Evolutionary conservation across 2,113 vertebrate genomes (phyloP).

Genomic region (Puntigrus tetrazona): DNA sequence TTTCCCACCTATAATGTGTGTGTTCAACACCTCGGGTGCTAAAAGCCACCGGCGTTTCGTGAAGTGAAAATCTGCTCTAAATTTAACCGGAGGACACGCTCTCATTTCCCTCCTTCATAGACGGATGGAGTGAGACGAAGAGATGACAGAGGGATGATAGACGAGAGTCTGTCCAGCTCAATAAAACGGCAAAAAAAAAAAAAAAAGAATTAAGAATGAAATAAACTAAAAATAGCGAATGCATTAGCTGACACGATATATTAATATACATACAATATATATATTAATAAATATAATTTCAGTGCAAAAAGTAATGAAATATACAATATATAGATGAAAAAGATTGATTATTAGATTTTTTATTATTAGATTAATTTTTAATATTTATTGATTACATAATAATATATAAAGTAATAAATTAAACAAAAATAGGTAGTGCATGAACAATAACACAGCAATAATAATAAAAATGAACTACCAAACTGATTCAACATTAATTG

Average conservation of each 20-base stretch:
- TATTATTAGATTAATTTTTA: no score
- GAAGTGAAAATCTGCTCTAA: slow-evolving; percentile 43
- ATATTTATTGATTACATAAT: no score
- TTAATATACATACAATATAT: no score
- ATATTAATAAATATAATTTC: no score
- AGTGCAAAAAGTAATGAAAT: no score
- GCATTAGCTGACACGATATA: background rate
- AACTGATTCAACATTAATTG: no score
- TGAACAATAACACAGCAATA: no score
- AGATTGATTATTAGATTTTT: no score
- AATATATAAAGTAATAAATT: no score
- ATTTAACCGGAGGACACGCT: slow-evolving; percentile 54
- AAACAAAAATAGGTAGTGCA: no score
- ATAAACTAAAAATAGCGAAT: background rate
- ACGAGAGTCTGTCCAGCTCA: background rate
- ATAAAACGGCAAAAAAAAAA: background rate
- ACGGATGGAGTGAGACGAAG: background rate
- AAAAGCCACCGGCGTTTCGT: slow-evolving; percentile 54
- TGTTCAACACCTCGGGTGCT: slow-evolving; percentile 61
- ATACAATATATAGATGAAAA: no score
- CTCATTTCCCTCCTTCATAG: slow-evolving; percentile 9
- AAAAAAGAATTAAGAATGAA: background rate
- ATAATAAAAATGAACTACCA: no score
- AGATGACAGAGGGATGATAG: background rate
- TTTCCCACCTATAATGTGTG: slow-evolving; percentile 63